Evolutionary conservation across 2,888 invertebrate species (phyloP).

Genomic region (Syrphus vitripennis): DNA sequence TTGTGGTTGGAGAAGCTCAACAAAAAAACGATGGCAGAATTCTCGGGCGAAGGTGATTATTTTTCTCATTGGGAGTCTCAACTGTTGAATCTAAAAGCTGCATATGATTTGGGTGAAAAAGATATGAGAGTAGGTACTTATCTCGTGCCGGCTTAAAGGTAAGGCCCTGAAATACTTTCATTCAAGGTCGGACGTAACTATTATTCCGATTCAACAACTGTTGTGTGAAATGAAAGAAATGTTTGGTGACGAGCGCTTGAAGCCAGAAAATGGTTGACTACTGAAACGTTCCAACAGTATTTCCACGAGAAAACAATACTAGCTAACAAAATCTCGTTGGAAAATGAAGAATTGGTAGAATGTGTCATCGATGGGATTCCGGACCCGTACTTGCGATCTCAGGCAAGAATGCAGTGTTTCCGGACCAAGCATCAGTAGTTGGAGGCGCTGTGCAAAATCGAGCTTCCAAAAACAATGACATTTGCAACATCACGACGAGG

Average conservation of each 20-base stretch:
- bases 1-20: no score
- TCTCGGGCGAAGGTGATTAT: slow-evolving; percentile 6
- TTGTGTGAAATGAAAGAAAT: neutral
- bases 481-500: neutral
- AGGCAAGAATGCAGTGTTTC: slow-evolving; percentile 39
- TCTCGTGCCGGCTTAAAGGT: neutral
- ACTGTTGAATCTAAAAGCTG: slow-evolving; percentile 11
- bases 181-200: neutral
- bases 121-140: neutral
- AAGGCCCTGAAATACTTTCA: neutral
- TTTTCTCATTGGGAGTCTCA: slow-evolving; percentile 20
- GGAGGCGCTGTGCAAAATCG: slow-evolving; percentile 36
- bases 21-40: neutral
- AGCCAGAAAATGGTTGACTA: slow-evolving; percentile 16
- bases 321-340: slow-evolving; percentile 22
- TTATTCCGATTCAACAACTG: neutral
- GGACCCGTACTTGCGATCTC: slow-evolving; percentile 18
- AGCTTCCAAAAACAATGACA: slow-evolving; percentile 1
- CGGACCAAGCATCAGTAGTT: slow-evolving; percentile 18
- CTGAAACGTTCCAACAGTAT: neutral
- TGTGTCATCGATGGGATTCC: slow-evolving; percentile 38
- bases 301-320: slow-evolving; percentile 31
- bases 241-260: slow-evolving; percentile 3
- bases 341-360: slow-evolving; percentile 30
- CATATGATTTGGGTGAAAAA: slow-evolving; percentile 50